phyloP scores from a whole-genome alignment of 2,797 vertebrate species.

The Hyperoplus lanceolatus region DNA sequence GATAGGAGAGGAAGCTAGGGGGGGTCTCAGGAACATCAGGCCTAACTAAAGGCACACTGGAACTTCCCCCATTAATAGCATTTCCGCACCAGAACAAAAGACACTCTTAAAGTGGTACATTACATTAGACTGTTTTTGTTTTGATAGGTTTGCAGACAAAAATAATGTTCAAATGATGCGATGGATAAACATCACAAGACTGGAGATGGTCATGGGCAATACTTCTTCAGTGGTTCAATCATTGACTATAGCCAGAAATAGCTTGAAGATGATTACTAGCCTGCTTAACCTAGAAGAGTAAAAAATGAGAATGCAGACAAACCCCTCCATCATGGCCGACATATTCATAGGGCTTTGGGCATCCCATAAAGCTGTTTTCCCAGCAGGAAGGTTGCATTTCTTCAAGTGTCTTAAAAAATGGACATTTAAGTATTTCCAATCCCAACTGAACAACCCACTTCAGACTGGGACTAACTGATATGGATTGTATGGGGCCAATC shows the following conservation, averaged over 20 bases:
- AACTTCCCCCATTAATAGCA: conserved; percentile 31
- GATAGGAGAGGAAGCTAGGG: conserved; percentile 66
- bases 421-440: not conserved
- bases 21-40: conserved; percentile 60
- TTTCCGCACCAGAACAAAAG: conserved; percentile 66
- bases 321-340: not conserved
- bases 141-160: not conserved
- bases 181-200: not conserved
- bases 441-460: too few species aligned
- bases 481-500: too few species aligned
- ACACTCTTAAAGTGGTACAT: not conserved
- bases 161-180: not conserved
- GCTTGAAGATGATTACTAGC: conserved; percentile 43
- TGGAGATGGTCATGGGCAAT: not conserved
- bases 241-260: conserved; percentile 45
- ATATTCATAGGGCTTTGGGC: not conserved
- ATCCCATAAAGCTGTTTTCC: not conserved
- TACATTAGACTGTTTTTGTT: not conserved
- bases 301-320: conserved; percentile 10
- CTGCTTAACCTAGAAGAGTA: conserved; percentile 21
- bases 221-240: conserved; percentile 20
- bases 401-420: not conserved
- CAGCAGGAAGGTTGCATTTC: not conserved
- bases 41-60: conserved; percentile 54
- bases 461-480: accelerated